Evolutionary conservation across 2,113 vertebrate species (phyloP), one percentile per base, ranked within the genome.

Genomic region (Salvator merianae): DNA sequence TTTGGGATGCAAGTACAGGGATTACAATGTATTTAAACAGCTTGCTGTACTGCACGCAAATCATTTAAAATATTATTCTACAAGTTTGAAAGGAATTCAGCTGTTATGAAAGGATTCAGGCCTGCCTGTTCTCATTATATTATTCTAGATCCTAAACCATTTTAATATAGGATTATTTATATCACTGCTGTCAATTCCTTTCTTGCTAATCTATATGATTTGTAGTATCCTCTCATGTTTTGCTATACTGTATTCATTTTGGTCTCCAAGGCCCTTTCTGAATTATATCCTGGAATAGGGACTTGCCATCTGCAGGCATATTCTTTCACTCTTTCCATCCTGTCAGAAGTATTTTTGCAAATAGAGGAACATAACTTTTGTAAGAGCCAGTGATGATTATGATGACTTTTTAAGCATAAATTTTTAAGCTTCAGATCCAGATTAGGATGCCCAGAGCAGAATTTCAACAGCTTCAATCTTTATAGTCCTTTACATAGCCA

Each of bases 121-220:
- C 62, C 69, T 66, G 26, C 79, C 55, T 71, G 5, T 79, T 66
- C 59, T 80, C 59, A 40, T 86, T 40, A 76, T 40, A 34, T 66
- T 65, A 59, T n/a, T 68, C 65, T 82, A 68, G 24, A 38, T 79
- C 40, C 40, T 30, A 75, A 24, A 14, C 20, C 34, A 36, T 69
- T 84, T 84, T 83, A 47, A 47, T 77, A 50, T 82, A 83, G 65
- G 87, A 77, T 79, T 86, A 55, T 69, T 3, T 77, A 77, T 71
- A 40, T 43, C 70, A 81, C 65, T 22, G 14, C 14, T 34, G 24
- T 66, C 3, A 81, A 71, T 34, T 88, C 89, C 76, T 84, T 68
- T 10, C 62, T 2, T 34, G 40, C n/a, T 30, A 28, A 34, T 30
- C 38, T 79, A 55, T 8, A 4, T 26, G 24, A 74, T 83, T n/a